phyloP scores from a whole-genome alignment of 2,113 vertebrate genomes.

The Prinia subflava region DNA sequence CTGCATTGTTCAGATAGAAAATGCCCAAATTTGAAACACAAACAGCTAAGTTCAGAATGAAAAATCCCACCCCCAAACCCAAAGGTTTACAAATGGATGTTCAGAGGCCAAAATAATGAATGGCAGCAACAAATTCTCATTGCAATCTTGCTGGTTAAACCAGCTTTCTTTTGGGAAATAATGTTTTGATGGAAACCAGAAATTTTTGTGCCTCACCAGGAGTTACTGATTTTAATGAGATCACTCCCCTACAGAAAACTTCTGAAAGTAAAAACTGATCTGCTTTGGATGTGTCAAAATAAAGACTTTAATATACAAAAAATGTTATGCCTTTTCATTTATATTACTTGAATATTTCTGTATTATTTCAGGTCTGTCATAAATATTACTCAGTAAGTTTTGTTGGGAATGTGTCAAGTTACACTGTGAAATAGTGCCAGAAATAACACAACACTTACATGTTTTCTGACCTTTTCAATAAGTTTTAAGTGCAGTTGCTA shows the following conservation, averaged over 20 bases:
- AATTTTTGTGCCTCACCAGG: not conserved
- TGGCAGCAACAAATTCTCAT: not conserved
- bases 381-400: not conserved
- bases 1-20: not conserved
- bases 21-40: not conserved
- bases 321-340: not conserved
- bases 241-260: not conserved
- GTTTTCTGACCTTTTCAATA: not conserved
- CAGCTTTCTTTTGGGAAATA: not conserved
- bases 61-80: not conserved
- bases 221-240: not conserved
- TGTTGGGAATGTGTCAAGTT: not conserved
- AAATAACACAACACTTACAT: not conserved
- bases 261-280: not conserved
- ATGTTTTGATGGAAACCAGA: not conserved
- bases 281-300: not conserved
- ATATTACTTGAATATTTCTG: not conserved
- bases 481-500: not conserved
- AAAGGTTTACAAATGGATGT: not conserved
- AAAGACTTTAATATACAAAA: not conserved
- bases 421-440: not conserved
- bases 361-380: not conserved
- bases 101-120: not conserved
- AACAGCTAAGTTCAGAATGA: not conserved
- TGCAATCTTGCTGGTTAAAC: not conserved